A percentile compares a stretch with the other conserved stretches of the same genome.
phyloP scores from a whole-genome alignment of 2,797 vertebrate genomes.

The Protonibea diacanthus region DNA sequence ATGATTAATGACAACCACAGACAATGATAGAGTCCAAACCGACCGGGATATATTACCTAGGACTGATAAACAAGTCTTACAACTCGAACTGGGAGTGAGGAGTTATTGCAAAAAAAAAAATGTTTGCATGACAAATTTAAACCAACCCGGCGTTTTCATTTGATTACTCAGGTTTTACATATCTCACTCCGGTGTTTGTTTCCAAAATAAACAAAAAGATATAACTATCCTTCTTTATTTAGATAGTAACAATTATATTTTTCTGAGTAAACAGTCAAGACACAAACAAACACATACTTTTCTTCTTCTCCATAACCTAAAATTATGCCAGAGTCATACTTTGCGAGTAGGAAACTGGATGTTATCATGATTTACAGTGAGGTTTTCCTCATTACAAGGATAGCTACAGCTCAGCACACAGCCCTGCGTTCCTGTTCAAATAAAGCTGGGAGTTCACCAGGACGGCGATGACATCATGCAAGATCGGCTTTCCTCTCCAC shows the following conservation, averaged over 20 bases:
- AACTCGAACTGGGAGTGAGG: neutral
- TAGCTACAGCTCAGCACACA: slow-evolving; percentile 26
- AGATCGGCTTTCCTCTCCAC: slow-evolving; percentile 54
- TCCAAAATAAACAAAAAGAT: slow-evolving; percentile 33
- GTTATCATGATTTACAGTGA: slow-evolving; percentile 63
- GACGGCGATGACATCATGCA: slow-evolving; percentile 57
- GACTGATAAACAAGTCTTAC: slow-evolving; percentile 23
- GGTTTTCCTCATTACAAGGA: slow-evolving; percentile 44
- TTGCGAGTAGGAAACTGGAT: slow-evolving; percentile 46
- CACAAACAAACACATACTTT: slow-evolving; percentile 69
- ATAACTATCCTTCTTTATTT: slow-evolving; percentile 43
- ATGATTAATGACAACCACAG: slow-evolving; percentile 35
- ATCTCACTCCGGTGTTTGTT: slow-evolving; percentile 40
- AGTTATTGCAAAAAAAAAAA: neutral
- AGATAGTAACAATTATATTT: slow-evolving; percentile 39
- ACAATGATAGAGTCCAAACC: slow-evolving; percentile 20
- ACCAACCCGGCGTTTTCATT: slow-evolving; percentile 7
- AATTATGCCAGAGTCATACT: slow-evolving; percentile 61
- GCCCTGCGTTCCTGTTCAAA: slow-evolving; percentile 34
- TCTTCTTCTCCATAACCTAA: slow-evolving; percentile 40
- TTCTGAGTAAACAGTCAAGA: slow-evolving; percentile 49
- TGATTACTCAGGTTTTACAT: slow-evolving; percentile 41
- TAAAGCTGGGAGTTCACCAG: slow-evolving; percentile 41
- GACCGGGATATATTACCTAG: slow-evolving; percentile 2
- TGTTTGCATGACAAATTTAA: slow-evolving; percentile 23